Base-by-base conservation (phyloP, 2,797 vertebrate species). In the Carcharodon carcharias region DNA sequence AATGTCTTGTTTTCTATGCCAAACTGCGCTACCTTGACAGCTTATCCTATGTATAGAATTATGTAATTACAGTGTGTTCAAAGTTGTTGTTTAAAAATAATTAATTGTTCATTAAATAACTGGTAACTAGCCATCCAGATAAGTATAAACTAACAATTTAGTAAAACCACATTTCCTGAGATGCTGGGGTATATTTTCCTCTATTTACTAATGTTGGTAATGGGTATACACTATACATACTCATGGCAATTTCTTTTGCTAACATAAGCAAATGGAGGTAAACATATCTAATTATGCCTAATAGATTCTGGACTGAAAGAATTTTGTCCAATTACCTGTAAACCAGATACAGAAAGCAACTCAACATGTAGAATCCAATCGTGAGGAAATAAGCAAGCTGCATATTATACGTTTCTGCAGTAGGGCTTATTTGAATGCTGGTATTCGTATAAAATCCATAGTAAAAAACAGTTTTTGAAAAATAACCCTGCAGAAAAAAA, bases 371-470 rank as follows among this genome's bases (percentile, higher is more conserved):
- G 0, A 97, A 85, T 18, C 98, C 98, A 18, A 99, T 97, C 0
- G 99, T 99, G 97, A 99, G 99, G 97, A 99, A 98, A 96, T 99
- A 99, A 56, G 99, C 98, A 97, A 99, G 97, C 97, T 99, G 99
- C 98, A 99, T 98, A 97, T 99, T 96, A 96, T 99, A 99, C 0
- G 96, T 87, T n/a, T n/a, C 4, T 7, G 50, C 82, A 16, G 96
- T 97, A 0, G 0, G n/a, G 0, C 56, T 96, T 8, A 21, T 18
- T 18, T 80, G n/a, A 3, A 97, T 97, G 8, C 0, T 92, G 96
- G 97, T 92, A 61, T 99, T 99, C 96, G 98, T 98, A 97, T 99
- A 99, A 97, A 98, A 98, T 1, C 99, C 99, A 0, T 99, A 99
- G 97, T 99, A 99, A 97, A 99, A 98, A 89, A 99, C 98, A 0